phyloP scores from a whole-genome alignment of 2,888 invertebrate genomes.

The Eupithecia subfuscata region DNA sequence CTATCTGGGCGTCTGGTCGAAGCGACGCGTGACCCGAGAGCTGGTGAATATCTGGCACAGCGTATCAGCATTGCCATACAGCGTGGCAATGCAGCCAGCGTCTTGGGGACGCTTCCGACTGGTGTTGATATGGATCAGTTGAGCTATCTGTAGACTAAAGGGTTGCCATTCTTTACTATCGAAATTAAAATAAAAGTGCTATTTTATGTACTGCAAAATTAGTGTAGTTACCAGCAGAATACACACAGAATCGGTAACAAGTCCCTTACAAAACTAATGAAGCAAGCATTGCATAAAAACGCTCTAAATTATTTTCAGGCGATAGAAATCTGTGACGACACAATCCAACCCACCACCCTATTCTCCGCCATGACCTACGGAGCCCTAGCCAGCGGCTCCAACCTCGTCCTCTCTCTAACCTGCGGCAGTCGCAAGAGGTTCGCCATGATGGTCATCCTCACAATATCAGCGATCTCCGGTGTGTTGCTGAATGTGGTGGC shows the following conservation, averaged over 20 bases:
- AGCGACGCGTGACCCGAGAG: too few relatives aligned
- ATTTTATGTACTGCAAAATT: too few relatives aligned
- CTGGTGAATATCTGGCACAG: too few relatives aligned
- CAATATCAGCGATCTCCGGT: constrained; percentile 62
- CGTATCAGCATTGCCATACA: too few relatives aligned
- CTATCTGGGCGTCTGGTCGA: too few relatives aligned
- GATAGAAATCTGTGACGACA: constrained; percentile 71
- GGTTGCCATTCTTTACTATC: too few relatives aligned
- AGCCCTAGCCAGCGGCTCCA: constrained; percentile 69
- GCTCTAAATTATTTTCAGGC: constrained; percentile 48
- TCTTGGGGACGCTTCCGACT: too few relatives aligned
- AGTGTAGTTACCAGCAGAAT: neutral
- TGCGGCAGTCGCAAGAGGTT: constrained; percentile 71
- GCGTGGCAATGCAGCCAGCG: too few relatives aligned
- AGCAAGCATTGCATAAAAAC: neutral
- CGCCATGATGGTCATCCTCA: constrained; percentile 71
- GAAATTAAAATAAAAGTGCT: too few relatives aligned
- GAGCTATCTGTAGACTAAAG: too few relatives aligned
- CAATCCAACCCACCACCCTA: constrained; percentile 73
- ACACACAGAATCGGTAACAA: neutral
- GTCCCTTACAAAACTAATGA: neutral
- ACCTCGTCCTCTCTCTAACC: constrained; percentile 73
- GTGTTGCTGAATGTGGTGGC: constrained; percentile 68
- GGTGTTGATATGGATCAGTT: too few relatives aligned
- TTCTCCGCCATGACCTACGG: constrained; percentile 78